Evolutionary conservation across 2,888 invertebrate genomes (phyloP), one percentile per base, ranked within the genome.

Genomic region (Drosophila ezoana): DNA sequence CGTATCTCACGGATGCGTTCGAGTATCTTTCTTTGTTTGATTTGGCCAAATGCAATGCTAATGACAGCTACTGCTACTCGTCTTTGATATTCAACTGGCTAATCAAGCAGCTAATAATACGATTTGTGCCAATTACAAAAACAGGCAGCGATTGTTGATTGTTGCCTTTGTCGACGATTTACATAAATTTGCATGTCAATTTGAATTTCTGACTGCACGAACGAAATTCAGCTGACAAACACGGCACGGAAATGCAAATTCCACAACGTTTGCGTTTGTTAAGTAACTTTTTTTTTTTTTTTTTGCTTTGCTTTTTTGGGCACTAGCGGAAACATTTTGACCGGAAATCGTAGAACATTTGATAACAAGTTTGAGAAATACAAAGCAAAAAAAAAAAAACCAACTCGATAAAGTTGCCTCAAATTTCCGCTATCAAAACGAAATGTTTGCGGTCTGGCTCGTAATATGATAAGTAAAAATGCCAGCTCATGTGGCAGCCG

Each of bases 271-370:
- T 38, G 2, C 41, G 48, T 14, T n/a, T 13, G 37, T 41, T 11
- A 51, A 45, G 32, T 59, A 8, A 9, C 23, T 37, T 45, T 23
- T n/a, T n/a, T n/a, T 40, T 60, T 47, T 35, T 32, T 52, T 20
- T 38, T 14, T 6, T 16, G 20, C 38, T 66, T 52, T 52, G 13
- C 3, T 23, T 32, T 45, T 66, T 52, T 52, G 13, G 58, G 14
- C 45, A 20, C 52, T 44, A 51, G 60, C 71, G 74, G 64, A 70
- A 65, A 61, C 60, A 63, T 66, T 69, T 65, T 41, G 37, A 51
- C 78, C 74, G 76, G 76, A 76, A 76, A 78, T 65, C 60, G 59
- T 63, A 69, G 76, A 78, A 76, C 66, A 49, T 75, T 76, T 72
- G 59, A 59, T 56, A 76, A 72, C 78, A 54, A 54, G 76, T 73